Evolutionary conservation across 1,140 invertebrate genomes (phyloP).

Genomic region (Diprion similis): DNA sequence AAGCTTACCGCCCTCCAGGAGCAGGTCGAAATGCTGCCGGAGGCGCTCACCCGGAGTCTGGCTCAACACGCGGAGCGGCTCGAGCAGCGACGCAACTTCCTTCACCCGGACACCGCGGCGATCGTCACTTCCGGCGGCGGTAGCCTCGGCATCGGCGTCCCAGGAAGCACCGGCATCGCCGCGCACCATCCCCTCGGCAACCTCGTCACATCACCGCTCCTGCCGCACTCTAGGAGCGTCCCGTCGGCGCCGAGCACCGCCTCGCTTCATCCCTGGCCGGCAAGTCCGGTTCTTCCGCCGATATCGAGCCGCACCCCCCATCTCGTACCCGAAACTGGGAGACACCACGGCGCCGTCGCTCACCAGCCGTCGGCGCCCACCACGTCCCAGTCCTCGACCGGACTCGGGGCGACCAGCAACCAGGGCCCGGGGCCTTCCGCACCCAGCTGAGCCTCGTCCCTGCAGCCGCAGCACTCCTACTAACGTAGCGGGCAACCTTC

Average conservation of each 20-base stretch:
- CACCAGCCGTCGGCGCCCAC: slow-evolving; percentile 59
- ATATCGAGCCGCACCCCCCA: slow-evolving; percentile 74
- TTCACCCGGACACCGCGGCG: slow-evolving; percentile 85
- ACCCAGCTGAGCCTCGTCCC: slow-evolving; percentile 59
- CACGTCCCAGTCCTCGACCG: slow-evolving; percentile 54
- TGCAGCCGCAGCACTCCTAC: slow-evolving; percentile 62
- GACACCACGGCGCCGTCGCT: slow-evolving; percentile 51
- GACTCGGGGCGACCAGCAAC: slow-evolving; percentile 48
- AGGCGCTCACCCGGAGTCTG: slow-evolving; percentile 77
- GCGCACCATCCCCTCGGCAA: slow-evolving; percentile 47
- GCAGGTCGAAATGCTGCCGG: slow-evolving; percentile 82
- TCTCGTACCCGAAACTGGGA: slow-evolving; percentile 73
- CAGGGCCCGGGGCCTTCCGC: slow-evolving; percentile 56
- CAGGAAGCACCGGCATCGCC: slow-evolving; percentile 49
- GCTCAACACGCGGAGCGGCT: slow-evolving; percentile 72
- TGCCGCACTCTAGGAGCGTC: slow-evolving; percentile 67
- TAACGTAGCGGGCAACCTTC: slow-evolving; percentile 31
- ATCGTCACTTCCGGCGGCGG: slow-evolving; percentile 55
- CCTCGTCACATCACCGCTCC: slow-evolving; percentile 61
- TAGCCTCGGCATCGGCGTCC: slow-evolving; percentile 49
- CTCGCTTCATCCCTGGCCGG: slow-evolving; percentile 73
- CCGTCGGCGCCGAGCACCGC: slow-evolving; percentile 59
- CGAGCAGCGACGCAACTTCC: slow-evolving; percentile 81
- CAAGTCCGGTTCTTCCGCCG: slow-evolving; percentile 74
- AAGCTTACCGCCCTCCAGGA: slow-evolving; percentile 81